Percentiles rank a stretch among this genome's conserved stretches.
Evolutionary conservation across 2,113 vertebrate genomes (phyloP).

Genomic region (Toxostoma redivivum): DNA sequence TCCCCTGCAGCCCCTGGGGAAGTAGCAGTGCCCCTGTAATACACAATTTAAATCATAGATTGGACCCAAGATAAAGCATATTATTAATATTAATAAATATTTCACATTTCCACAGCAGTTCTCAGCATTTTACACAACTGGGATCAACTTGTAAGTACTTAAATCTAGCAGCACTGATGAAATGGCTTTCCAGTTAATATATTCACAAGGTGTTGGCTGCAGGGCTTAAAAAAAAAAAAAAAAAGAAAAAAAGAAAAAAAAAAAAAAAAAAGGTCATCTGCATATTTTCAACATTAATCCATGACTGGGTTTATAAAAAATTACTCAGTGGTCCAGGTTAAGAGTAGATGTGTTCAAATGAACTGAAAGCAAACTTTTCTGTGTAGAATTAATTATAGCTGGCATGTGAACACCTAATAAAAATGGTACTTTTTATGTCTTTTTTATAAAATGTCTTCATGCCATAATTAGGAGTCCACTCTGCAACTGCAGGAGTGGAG

Average conservation of each 20-base stretch:
- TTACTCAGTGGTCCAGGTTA: constrained; percentile 57
- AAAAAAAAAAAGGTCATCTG: not conserved
- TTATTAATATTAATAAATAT: not conserved
- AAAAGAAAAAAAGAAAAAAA: not conserved
- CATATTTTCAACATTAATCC: constrained; percentile 49
- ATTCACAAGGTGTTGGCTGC: not conserved
- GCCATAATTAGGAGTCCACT: constrained; percentile 15
- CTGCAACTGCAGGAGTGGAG: not conserved
- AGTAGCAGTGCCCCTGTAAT: not conserved
- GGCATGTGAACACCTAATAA: constrained; percentile 42
- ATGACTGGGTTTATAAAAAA: constrained; percentile 38
- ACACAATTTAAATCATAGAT: not conserved
- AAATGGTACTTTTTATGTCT: constrained; percentile 1
- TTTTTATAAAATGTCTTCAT: constrained; percentile 59
- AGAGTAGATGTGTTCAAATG: constrained; percentile 47
- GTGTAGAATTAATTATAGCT: constrained; percentile 33
- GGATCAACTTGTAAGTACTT: not conserved
- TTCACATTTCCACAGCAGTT: not conserved
- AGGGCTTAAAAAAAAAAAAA: not conserved
- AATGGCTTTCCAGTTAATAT: not conserved
- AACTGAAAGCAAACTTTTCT: constrained; percentile 47
- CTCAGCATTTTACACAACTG: not conserved
- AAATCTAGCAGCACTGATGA: not conserved
- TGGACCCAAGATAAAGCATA: not conserved
- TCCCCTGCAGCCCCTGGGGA: not conserved